These are phyloP conservation scores for Periparus ater DNA, from an alignment of 2,797 vertebrate species.

Conservation along the genomic window DNA sequence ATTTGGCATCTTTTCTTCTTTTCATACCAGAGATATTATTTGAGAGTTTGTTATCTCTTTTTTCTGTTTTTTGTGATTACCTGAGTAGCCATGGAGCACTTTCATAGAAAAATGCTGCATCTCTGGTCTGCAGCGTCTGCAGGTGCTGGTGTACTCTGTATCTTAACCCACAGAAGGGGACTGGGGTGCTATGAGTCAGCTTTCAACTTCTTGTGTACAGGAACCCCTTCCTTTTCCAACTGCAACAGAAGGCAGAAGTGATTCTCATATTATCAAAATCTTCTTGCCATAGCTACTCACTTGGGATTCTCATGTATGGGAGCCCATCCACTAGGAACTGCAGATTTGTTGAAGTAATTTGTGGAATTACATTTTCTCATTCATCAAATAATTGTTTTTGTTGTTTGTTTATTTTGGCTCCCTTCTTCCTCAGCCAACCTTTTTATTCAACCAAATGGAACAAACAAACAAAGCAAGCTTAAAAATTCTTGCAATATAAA, in stretches of 20 bases:
- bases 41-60: background rate
- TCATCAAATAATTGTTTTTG: background rate
- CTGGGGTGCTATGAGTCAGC: background rate
- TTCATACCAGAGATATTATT: background rate
- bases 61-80: background rate
- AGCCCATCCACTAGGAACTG: background rate
- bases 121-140: background rate
- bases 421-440: fast-evolving
- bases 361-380: background rate
- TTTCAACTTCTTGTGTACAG: background rate
- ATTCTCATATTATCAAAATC: background rate
- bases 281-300: background rate
- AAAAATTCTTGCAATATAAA: background rate
- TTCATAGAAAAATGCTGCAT: background rate
- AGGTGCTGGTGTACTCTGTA: background rate
- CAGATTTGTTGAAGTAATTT: background rate
- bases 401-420: background rate
- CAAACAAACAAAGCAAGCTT: background rate
- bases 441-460: background rate
- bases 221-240: background rate
- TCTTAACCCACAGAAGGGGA: background rate
- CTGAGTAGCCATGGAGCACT: background rate
- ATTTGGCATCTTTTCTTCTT: background rate
- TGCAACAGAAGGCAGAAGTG: background rate
- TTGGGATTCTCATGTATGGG: background rate